Conservation (phyloP, 2,888 invertebrate species). For the Perithous albicinctus region DNA sequence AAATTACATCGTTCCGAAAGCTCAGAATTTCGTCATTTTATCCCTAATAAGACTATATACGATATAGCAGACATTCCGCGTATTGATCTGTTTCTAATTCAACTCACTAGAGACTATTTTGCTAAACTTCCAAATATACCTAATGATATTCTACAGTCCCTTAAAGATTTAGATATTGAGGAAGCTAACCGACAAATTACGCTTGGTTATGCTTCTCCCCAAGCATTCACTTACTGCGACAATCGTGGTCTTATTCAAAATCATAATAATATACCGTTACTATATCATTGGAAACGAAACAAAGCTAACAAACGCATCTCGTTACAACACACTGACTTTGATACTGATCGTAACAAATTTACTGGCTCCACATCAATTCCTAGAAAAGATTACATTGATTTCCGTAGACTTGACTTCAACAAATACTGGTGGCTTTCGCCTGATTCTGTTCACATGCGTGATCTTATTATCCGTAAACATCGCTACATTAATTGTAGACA, state of each 20-base stretch:
- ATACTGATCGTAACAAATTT: not conserved
- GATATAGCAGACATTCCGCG: slow-evolving; percentile 42
- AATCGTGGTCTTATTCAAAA: not conserved
- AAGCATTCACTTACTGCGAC: not conserved
- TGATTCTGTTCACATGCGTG: too few species aligned
- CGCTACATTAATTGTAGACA: too few species aligned
- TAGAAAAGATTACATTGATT: too few species aligned
- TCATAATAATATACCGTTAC: not conserved
- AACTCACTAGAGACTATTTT: slow-evolving; percentile 22
- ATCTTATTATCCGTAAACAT: too few species aligned
- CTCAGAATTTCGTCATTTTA: not conserved
- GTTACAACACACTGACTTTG: not conserved
- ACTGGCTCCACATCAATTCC: not conserved
- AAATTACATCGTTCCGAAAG: not conserved
- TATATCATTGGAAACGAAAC: not conserved
- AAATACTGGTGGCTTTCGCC: too few species aligned
- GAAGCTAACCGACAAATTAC: not conserved
- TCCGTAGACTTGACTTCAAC: too few species aligned
- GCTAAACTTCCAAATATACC: not conserved
- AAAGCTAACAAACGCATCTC: not conserved
- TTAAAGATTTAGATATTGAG: not conserved
- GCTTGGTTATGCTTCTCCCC: not conserved
- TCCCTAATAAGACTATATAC: slow-evolving; percentile 24
- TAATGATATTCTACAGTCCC: not conserved
- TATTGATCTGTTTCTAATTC: slow-evolving; percentile 38